Percentiles rank a stretch among this genome's conserved stretches.
Evolutionary conservation across 1,140 invertebrate species (phyloP).

Genomic region (Harlomillsia oculata): DNA sequence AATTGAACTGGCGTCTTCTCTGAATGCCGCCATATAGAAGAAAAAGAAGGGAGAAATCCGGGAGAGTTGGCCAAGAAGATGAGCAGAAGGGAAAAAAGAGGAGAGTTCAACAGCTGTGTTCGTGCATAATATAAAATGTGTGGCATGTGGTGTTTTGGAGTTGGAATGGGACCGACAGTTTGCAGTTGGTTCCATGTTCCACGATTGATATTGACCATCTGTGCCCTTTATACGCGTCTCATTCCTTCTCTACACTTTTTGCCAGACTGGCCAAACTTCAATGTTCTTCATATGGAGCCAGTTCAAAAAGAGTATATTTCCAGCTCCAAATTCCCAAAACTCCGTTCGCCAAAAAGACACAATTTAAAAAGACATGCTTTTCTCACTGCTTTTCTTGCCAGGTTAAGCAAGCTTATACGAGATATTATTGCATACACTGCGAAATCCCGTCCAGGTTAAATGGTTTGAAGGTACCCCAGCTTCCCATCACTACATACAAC

Average conservation of each 20-base stretch:
- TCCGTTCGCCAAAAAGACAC: too few relatives aligned
- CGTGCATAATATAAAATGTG: slow-evolving; percentile 20
- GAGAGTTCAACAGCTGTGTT: slow-evolving; percentile 13
- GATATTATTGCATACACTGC: too few relatives aligned
- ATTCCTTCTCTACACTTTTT: slow-evolving; percentile 1
- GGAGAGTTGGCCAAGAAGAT: background rate
- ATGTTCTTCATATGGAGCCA: too few relatives aligned
- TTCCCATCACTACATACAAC: too few relatives aligned
- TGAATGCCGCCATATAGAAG: background rate
- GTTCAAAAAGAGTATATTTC: too few relatives aligned
- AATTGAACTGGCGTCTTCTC: too few relatives aligned
- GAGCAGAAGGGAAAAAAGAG: background rate
- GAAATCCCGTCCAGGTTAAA: too few relatives aligned
- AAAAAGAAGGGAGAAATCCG: too few relatives aligned
- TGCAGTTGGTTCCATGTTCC: slow-evolving; percentile 14
- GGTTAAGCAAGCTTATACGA: too few relatives aligned
- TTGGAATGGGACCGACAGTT: slow-evolving; percentile 24
- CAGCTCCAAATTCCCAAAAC: too few relatives aligned
- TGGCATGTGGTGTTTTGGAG: slow-evolving; percentile 27
- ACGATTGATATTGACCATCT: slow-evolving; percentile 35
- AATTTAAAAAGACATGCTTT: background rate
- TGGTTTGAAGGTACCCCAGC: too few relatives aligned
- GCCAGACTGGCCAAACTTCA: slow-evolving; percentile 2
- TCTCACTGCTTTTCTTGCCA: slow-evolving; percentile 2
- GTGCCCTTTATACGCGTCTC: slow-evolving; percentile 17